These are phyloP conservation scores for Agapornis canus DNA, from an alignment of 2,797 vertebrate species.

Conservation along the genomic window DNA sequence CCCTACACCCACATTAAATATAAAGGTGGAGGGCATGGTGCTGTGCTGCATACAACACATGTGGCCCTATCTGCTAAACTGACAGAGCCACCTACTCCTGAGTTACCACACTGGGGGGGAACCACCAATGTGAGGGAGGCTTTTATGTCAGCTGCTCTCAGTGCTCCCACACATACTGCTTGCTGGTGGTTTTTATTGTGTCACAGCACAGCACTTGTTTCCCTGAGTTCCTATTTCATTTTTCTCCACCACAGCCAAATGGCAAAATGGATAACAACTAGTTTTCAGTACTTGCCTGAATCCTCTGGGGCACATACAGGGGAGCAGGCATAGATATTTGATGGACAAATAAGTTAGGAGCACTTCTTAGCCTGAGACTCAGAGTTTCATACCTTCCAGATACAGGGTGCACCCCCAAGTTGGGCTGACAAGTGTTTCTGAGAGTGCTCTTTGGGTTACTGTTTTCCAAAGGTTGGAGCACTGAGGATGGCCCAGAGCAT, in stretches of 20 bases:
- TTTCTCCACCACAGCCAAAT: neutral
- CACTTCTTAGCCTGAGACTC: neutral
- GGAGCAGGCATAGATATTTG: neutral
- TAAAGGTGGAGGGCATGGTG: neutral
- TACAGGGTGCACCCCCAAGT: neutral
- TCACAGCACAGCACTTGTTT: neutral
- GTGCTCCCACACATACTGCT: neutral
- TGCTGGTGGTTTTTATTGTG: neutral
- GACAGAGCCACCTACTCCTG: neutral
- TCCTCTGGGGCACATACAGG: accelerated
- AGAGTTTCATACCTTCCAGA: neutral
- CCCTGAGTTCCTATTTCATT: neutral
- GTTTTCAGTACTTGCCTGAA: neutral
- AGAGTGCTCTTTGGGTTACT: neutral
- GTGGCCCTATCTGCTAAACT: neutral
- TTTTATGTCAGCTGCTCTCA: neutral
- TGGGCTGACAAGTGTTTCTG: neutral
- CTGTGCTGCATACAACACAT: neutral
- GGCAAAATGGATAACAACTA: neutral
- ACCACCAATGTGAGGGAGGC: neutral
- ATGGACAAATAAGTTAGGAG: neutral
- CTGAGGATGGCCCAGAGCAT: neutral
- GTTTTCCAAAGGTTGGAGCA: neutral
- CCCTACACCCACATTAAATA: accelerated
- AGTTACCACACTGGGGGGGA: neutral